Base-by-base conservation (phyloP, 1,140 invertebrate genomes). In the Dinothrombium tinctorium region DNA sequence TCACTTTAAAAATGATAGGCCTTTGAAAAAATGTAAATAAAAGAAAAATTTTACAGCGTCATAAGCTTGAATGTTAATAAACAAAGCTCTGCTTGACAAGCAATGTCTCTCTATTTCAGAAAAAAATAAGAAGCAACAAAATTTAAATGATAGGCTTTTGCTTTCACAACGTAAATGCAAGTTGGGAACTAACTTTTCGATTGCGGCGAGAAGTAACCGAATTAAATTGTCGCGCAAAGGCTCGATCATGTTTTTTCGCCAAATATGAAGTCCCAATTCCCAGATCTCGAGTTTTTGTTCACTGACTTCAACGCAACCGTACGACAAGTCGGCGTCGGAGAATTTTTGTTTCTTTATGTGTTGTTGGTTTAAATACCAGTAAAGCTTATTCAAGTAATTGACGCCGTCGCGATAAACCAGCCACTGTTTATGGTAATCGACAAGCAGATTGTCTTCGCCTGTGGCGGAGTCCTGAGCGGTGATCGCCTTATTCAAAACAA, bases 281-380 rank as follows among this genome's bases (percentile, higher is more conserved):
- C 80, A 79, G 42, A 87, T 83, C 63, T 87, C 80, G 40, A 68
- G 51, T 73, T 83, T 78, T 55, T 78, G 76, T 50, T 83, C 78
- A 42, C 68, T 63, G 24, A 60, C 59, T 50, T 78, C 71, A 11
- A 64, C 56, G 15, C 65, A 57, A 44, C 82, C 81, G 59, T 86
- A 89, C 40, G 77, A 76, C n/a, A 86, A 66, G 56, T 89, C 82
- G n/a, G 81, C 79, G 23, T 87, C 81, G 23, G 72, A 69, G 40
- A 76, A 67, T 62, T 81, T 84, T 51, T 82, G 75, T 55, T 83
- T 80, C 53, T 76, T 81, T 46, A 89, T 83, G 57, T 86, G 82
- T 51, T 87, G 82, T 42, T 79, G 72, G 59, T 90, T 90, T 32
- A 90, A 63, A 55, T 89, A 87, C 61, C 74, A 73, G 58, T 84